Evolutionary conservation across 2,113 vertebrate genomes (phyloP).

Genomic region (Forbesichthys agassizii): DNA sequence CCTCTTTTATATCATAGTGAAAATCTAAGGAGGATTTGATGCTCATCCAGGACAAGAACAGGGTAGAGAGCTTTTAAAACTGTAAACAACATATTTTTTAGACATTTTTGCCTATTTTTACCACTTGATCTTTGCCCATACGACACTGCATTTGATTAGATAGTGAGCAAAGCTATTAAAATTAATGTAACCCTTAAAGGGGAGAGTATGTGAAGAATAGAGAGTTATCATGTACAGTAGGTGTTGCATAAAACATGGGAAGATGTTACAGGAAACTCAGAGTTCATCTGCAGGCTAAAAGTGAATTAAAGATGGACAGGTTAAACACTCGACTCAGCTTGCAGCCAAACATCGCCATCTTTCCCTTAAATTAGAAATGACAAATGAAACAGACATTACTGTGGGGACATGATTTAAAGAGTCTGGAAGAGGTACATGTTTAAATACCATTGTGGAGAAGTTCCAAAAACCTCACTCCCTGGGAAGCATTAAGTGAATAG

Average conservation of each 20-base stretch:
- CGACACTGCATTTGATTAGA: not conserved
- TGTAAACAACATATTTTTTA: conserved; percentile 6
- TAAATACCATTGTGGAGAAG: not conserved
- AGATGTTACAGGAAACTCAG: conserved; percentile 9
- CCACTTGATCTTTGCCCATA: not conserved
- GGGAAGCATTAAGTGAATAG: too few species aligned
- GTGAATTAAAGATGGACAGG: conserved; percentile 27
- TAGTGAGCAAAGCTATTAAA: not conserved
- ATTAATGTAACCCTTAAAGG: not conserved
- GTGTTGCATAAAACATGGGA: conserved; percentile 15
- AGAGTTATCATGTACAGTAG: not conserved
- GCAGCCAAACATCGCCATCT: conserved; percentile 15
- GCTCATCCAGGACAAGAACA: not conserved
- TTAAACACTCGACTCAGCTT: conserved; percentile 16
- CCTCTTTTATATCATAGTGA: conserved; percentile 10
- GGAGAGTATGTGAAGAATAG: not conserved
- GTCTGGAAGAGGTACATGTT: conserved; percentile 5
- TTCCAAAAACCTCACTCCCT: too few species aligned
- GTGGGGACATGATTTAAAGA: conserved; percentile 12
- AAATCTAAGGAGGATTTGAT: conserved; percentile 9
- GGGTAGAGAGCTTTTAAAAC: not conserved
- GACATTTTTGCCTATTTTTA: not conserved
- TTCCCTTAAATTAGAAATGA: conserved; percentile 31
- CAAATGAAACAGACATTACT: conserved; percentile 7
- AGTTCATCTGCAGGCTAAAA: conserved; percentile 24